Evolutionary conservation across 2,797 vertebrate genomes (phyloP), one percentile per base, ranked within the genome.

Genomic region (Pygocentrus nattereri): DNA sequence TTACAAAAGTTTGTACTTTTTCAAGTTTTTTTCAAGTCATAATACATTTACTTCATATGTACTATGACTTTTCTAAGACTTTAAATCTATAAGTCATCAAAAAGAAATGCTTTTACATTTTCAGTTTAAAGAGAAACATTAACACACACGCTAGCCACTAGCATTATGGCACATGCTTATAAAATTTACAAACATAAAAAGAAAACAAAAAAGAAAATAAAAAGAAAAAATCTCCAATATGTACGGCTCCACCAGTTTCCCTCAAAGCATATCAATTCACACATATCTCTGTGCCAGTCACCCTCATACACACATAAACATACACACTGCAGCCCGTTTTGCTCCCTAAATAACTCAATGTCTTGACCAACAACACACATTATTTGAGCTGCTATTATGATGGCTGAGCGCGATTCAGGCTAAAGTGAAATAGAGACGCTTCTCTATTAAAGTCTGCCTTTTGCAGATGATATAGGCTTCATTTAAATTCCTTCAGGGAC

Each of bases 401-500:
- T 81, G 27, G 61, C 27, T 31, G 41, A 79, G 52, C 80, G 64
- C 41, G 68, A 85, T 84, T 80, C 34, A 70, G 49, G 50, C 73
- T 71, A 74, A 52, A 82, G 86, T 88, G 84, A 79, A 86, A 80
- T 64, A 18, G 79, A 79, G 58, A 79, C 38, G 83, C 80, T 83
- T 89, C 82, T 84, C 85, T 83, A 90, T 90, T 87, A 90, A 68
- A 79, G 65, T 84, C 78, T 68, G 68, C 59, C 76, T 84, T 82
- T 84, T 69, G 74, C 84, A 85, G 78, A 84, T 86, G 87, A 83
- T 31, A 72, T 74, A 47, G 1, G 15, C 5, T 44, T 87, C 81
- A 90, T 92, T 92, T 87, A 88, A 91, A 89, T 90, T 91, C 89
- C 74, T 89, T 83, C 4, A 82, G 76, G 44, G 77, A 76, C 19